phyloP scores from a whole-genome alignment of 2,113 vertebrate species.

The Triplophysa tibetana region DNA sequence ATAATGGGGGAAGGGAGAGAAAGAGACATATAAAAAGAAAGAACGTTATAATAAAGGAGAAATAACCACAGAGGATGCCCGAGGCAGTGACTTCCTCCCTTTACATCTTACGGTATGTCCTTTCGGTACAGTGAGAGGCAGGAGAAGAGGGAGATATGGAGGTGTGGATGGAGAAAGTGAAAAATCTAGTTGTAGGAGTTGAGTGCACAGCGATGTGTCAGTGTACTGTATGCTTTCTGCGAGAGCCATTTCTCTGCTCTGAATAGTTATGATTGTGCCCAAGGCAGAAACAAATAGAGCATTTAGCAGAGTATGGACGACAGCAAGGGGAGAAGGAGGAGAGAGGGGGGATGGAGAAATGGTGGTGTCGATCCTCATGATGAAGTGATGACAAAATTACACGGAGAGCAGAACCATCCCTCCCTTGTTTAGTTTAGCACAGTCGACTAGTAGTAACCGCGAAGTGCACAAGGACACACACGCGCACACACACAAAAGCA shows the following conservation, averaged over 20 bases:
- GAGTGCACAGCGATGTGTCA: slow-evolving; percentile 34
- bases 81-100: slow-evolving; percentile 2
- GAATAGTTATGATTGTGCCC: slow-evolving; percentile 52
- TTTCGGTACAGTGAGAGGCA: background rate
- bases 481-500: background rate
- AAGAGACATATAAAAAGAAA: background rate
- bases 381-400: slow-evolving; percentile 35
- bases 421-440: slow-evolving; percentile 36
- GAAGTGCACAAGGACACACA: slow-evolving; percentile 3
- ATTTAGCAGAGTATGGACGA: slow-evolving; percentile 36
- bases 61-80: background rate
- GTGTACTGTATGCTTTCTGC: slow-evolving; percentile 9
- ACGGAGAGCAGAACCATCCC: background rate
- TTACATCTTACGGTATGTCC: slow-evolving; percentile 1
- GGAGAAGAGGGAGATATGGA: slow-evolving; percentile 4
- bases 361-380: slow-evolving; percentile 9
- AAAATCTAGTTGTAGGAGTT: background rate
- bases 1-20: slow-evolving; percentile 8
- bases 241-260: slow-evolving; percentile 42
- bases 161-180: slow-evolving; percentile 39
- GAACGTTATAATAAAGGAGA: background rate
- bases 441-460: slow-evolving; percentile 24
- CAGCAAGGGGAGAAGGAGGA: slow-evolving; percentile 8
- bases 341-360: background rate
- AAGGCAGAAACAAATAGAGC: slow-evolving; percentile 46